A percentile compares a stretch with the other conserved stretches of the same genome.
Conservation (phyloP, 2,797 vertebrate species). For the Sebastes paucispinis region DNA sequence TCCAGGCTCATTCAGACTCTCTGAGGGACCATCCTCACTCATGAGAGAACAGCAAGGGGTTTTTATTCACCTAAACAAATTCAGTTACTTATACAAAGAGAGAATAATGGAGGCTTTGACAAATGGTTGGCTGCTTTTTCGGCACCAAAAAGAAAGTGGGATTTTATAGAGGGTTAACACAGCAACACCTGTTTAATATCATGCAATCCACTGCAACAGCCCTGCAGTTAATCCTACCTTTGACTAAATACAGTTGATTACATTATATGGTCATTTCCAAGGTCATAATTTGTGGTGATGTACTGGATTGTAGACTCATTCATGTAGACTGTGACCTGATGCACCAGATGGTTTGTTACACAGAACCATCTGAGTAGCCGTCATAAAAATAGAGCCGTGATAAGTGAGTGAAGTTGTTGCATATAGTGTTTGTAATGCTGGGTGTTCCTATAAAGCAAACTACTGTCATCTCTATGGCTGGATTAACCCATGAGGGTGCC, state of each 20-base stretch:
- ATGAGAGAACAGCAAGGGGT: background rate
- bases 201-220: background rate
- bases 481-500: background rate
- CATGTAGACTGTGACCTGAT: background rate
- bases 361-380: too few relatives aligned
- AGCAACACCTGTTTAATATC: background rate
- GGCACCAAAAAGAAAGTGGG: background rate
- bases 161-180: background rate
- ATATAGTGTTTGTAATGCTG: background rate
- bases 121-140: background rate
- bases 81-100: background rate
- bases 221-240: background rate
- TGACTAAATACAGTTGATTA: background rate
- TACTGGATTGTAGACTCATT: background rate
- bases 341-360: background rate
- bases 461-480: background rate
- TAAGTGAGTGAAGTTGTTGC: background rate
- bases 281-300: background rate
- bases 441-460: background rate
- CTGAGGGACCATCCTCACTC: slow-evolving; percentile 12
- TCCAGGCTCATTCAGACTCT: slow-evolving; percentile 10
- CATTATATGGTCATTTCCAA: background rate
- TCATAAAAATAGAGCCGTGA: background rate
- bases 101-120: background rate
- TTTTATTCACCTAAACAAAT: slow-evolving; percentile 15